Evolutionary conservation across 2,797 vertebrate genomes (phyloP).

Genomic region (Pterois miles): DNA sequence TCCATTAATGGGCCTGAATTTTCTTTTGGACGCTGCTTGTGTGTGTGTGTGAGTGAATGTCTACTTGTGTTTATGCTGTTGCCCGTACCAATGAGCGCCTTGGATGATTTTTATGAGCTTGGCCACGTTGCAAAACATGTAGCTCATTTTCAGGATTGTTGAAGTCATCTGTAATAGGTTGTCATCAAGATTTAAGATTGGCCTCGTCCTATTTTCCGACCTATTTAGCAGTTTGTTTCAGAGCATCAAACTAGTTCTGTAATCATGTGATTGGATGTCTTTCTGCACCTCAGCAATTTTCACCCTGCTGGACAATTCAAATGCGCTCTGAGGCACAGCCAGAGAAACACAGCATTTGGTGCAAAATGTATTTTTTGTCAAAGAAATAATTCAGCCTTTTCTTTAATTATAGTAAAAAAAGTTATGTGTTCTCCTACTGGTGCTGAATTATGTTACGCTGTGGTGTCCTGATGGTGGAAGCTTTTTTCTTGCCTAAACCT

Average conservation of each 20-base stretch:
- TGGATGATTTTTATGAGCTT: slow-evolving; percentile 57
- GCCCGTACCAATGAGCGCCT: slow-evolving; percentile 42
- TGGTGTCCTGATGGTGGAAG: not conserved
- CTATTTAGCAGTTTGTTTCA: slow-evolving; percentile 30
- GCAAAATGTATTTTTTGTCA: not conserved
- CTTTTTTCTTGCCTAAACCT: too few species aligned
- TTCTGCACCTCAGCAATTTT: not conserved
- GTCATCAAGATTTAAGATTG: slow-evolving; percentile 52
- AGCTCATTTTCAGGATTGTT: slow-evolving; percentile 62
- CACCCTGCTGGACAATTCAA: not conserved
- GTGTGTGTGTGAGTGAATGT: not conserved
- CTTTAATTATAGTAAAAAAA: not conserved
- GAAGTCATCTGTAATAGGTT: slow-evolving; percentile 53
- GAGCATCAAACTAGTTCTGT: not conserved
- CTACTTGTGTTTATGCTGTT: slow-evolving; percentile 1
- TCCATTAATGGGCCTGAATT: slow-evolving; percentile 67
- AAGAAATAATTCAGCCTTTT: not conserved
- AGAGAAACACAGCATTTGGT: not conserved
- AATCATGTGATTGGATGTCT: slow-evolving; percentile 9
- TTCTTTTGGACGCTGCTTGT: slow-evolving; percentile 33
- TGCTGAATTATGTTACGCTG: not conserved
- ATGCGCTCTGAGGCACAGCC: not conserved
- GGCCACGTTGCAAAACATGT: slow-evolving; percentile 36
- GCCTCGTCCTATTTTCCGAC: slow-evolving; percentile 21
- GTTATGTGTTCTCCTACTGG: not conserved